Base-by-base conservation (phyloP, 2,113 vertebrate genomes). In the Lamprotornis superbus region DNA sequence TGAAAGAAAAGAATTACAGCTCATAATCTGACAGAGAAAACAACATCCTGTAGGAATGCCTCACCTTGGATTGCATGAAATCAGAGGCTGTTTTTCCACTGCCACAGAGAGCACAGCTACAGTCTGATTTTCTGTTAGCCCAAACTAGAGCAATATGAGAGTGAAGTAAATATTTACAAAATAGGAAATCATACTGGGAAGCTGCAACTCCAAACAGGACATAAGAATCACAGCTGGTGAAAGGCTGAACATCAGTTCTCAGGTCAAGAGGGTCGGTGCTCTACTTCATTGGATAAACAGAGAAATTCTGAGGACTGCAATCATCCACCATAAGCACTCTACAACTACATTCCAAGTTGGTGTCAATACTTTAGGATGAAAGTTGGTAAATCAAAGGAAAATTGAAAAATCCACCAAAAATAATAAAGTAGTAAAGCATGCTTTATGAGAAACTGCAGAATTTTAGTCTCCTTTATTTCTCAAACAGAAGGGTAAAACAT, bases 1-100 rank as follows among this genome's bases (percentile, higher is more conserved):
- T 25, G 2, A 25, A 60, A 79, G 55, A 49, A 57, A 8, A 1
- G 0, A 83, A 52, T 11, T 12, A 52, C 7, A 47, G 22, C 2
- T 89, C 12, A 37, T 37, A 90, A 40, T 11, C 55, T 53, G 9
- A 56, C 1, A 7, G 20, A 79, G 7, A 52, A 79, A 76, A 42
- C 3, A 30, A 31, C 4, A 20, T 14, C 23, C 13, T 46, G 10
- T 33, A 65, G 11, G 31, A 73, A 79, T 28, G 11, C 10, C 9
- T 69, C 15, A 65, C 19, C n/a, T 44, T 64, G 14, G 24, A 52
- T 20, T 67, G 18, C 16, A 44, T 1, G 1, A 68, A 71, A 90
- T 49, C 30, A 35, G 10, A 33, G 15, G 25, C 8, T 33, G 1
- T 15, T 88, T 49, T 24, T 55, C 40, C 75, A 63, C 37, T 94